phyloP scores from a whole-genome alignment of 2,888 invertebrate species.

The Caenorhabditis sp. region DNA sequence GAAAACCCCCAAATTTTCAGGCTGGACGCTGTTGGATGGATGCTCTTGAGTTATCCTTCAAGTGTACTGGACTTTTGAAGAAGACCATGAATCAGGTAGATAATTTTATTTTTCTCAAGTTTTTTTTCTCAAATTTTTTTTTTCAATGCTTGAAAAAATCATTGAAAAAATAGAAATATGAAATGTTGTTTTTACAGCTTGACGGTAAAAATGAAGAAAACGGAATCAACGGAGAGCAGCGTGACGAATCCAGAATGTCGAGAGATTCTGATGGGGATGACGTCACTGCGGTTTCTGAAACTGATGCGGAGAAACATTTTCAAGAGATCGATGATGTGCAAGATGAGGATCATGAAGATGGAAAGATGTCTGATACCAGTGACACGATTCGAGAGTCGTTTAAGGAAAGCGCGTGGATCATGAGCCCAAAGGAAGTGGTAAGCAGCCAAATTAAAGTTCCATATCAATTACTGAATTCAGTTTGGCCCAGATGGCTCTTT shows the following conservation, averaged over 20 bases:
- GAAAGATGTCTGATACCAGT: conserved; percentile 68
- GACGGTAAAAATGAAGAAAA: conserved; percentile 55
- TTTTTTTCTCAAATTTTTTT: no score
- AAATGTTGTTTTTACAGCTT: conserved; percentile 52
- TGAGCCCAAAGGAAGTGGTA: conserved; percentile 67
- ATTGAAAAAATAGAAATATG: no score
- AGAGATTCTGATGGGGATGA: conserved; percentile 68
- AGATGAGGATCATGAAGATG: conserved; percentile 85
- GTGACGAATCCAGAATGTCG: conserved; percentile 55
- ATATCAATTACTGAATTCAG: conserved; percentile 47
- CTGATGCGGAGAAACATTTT: conserved; percentile 80
- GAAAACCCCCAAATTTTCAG: conserved; percentile 40
- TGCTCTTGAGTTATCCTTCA: conserved; percentile 91
- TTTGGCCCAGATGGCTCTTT: conserved; percentile 85
- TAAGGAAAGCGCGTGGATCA: conserved; percentile 69
- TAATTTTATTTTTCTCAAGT: background rate
- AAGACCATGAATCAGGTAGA: conserved; percentile 86
- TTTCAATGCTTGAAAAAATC: no score
- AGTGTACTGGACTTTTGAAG: conserved; percentile 90
- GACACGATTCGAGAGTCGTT: conserved; percentile 54
- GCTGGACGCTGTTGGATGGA: conserved; percentile 93
- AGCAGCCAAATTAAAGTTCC: conserved; percentile 14
- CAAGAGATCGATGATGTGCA: conserved; percentile 64
- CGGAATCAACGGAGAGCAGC: conserved; percentile 16
- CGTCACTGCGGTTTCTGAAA: conserved; percentile 64